Conservation (phyloP, 2,888 invertebrate genomes). For the Cheilosia vernalis region DNA sequence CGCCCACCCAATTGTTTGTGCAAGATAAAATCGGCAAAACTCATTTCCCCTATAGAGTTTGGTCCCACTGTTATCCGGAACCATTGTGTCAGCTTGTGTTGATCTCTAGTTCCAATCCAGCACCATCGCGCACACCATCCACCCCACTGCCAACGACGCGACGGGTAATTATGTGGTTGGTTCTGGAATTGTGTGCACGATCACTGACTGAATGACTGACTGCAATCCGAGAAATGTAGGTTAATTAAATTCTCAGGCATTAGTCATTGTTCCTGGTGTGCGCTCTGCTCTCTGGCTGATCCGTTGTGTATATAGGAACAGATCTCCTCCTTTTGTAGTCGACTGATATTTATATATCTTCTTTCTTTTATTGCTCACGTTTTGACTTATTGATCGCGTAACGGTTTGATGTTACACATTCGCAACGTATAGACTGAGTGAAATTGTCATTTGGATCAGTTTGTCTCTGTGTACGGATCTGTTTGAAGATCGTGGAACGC, state of each 20-base stretch:
- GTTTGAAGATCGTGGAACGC: conserved; percentile 12
- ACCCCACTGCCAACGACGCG: conserved; percentile 40
- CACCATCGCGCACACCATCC: conserved; percentile 19
- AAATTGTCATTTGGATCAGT: conserved; percentile 66
- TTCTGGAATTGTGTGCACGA: conserved; percentile 74
- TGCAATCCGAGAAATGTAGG: conserved; percentile 73
- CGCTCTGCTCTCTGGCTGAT: conserved; percentile 23
- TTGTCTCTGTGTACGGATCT: conserved; percentile 1
- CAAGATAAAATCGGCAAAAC: neutral
- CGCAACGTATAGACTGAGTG: conserved; percentile 37
- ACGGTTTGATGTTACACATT: conserved; percentile 73
- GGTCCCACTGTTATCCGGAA: conserved; percentile 49
- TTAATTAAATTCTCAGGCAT: conserved; percentile 75
- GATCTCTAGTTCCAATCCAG: conserved; percentile 55
- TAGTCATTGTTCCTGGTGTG: conserved; percentile 68
- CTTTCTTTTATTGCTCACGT: conserved; percentile 68
- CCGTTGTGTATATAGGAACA: conserved; percentile 9
- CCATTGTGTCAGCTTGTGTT: conserved; percentile 24
- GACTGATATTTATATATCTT: conserved; percentile 17
- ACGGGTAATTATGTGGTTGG: conserved; percentile 73
- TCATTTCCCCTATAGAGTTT: neutral
- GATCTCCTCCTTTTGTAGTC: conserved; percentile 21
- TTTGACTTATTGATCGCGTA: conserved; percentile 75
- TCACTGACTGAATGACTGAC: conserved; percentile 72
- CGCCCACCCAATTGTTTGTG: too few relatives aligned